These are phyloP conservation scores for Tenualosa ilisha DNA, from an alignment of 2,797 vertebrate species.

Conservation along the genomic window DNA sequence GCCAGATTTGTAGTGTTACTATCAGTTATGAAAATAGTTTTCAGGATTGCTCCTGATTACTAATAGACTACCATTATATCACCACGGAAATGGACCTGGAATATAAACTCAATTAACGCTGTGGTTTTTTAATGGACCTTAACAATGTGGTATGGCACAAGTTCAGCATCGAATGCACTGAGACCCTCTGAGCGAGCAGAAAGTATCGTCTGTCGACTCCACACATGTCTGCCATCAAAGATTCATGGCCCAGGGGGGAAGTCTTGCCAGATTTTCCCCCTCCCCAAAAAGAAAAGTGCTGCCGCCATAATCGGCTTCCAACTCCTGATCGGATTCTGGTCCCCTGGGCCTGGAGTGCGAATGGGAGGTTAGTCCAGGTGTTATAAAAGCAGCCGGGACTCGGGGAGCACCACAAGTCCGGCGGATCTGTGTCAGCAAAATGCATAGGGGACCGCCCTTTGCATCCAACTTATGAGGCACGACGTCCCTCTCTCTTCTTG, in stretches of 20 bases:
- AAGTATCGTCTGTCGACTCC: not conserved
- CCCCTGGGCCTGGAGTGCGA: not conserved
- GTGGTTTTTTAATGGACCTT: not conserved
- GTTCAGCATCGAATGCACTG: not conserved
- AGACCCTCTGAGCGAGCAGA: not conserved
- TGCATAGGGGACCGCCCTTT: not conserved
- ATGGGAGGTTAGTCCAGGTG: not conserved
- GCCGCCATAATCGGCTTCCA: not conserved
- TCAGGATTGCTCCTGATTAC: not conserved
- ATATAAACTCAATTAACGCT: not conserved
- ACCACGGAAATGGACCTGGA: not conserved
- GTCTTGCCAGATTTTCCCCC: not conserved
- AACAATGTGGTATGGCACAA: conserved; percentile 1
- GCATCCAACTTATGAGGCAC: not conserved
- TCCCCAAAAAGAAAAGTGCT: not conserved
- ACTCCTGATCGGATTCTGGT: conserved; percentile 9
- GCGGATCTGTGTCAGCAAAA: not conserved
- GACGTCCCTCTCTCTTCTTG: not conserved
- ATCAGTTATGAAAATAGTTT: not conserved
- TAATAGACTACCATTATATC: not conserved
- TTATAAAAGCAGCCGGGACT: not conserved
- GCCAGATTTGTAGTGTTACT: not conserved
- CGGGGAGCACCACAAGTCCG: not conserved
- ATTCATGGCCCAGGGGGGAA: conserved; percentile 6
- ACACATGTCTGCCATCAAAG: conserved; percentile 24